Conservation (phyloP, 2,113 vertebrate genomes). For the Meriones unguiculatus region DNA sequence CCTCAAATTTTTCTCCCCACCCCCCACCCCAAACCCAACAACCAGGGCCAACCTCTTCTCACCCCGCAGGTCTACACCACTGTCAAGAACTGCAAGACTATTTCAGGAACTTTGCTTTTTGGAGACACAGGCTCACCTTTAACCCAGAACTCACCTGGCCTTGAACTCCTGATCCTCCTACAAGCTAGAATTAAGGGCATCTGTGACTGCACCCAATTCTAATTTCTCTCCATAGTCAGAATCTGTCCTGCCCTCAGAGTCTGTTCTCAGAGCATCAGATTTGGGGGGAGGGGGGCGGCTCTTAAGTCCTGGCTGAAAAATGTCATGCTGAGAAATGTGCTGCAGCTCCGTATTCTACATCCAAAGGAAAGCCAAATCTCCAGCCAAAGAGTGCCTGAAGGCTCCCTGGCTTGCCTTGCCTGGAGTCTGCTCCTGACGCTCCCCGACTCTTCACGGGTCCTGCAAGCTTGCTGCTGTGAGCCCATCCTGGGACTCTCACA, state of each 20-base stretch:
- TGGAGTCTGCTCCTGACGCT: not conserved
- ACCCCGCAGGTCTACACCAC: no score
- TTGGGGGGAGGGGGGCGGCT: no score
- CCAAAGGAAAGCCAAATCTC: not conserved
- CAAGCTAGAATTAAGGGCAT: not conserved
- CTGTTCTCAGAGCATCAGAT: not conserved
- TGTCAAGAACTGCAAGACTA: fast-evolving
- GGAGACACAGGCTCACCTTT: not conserved
- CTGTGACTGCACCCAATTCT: not conserved
- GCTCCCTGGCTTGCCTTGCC: not conserved
- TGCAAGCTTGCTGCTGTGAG: not conserved
- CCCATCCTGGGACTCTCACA: not conserved
- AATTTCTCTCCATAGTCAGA: not conserved
- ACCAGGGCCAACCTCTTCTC: not conserved
- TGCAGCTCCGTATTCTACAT: not conserved
- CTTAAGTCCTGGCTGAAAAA: not conserved
- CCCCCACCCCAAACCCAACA: no score
- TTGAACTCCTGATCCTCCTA: not conserved
- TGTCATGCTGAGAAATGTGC: not conserved
- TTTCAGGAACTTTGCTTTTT: not conserved
- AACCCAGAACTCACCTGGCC: not conserved
- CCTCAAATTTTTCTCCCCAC: not conserved
- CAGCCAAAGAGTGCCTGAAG: no score
- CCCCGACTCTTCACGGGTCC: not conserved
- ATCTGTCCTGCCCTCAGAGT: not conserved